Conservation (phyloP, 2,113 vertebrate genomes). For the Synodontis membranacea region DNA sequence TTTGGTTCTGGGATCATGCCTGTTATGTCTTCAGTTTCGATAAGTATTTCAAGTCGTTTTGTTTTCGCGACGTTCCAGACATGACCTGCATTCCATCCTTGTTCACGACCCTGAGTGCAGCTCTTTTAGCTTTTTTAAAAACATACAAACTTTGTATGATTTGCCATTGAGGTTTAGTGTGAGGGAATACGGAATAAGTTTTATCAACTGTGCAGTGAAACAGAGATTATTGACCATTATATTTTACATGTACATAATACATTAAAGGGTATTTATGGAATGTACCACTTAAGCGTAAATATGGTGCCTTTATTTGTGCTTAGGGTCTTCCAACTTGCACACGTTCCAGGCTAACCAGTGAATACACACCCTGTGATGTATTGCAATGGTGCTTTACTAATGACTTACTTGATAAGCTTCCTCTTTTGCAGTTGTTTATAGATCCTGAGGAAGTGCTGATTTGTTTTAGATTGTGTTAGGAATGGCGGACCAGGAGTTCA, state of each 20-base stretch:
- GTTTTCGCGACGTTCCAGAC: slow-evolving; percentile 17
- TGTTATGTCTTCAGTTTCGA: neutral
- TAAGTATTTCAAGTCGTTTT: neutral
- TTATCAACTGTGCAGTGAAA: neutral
- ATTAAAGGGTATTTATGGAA: neutral
- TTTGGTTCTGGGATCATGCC: neutral
- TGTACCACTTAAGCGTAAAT: neutral
- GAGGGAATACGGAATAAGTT: neutral
- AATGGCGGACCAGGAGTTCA: neutral
- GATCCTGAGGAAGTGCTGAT: neutral
- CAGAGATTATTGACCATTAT: neutral
- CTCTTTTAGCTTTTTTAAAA: neutral
- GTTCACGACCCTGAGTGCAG: neutral
- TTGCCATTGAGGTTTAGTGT: neutral
- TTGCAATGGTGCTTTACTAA: neutral
- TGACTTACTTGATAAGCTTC: neutral
- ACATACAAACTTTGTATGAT: neutral
- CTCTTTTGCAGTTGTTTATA: neutral
- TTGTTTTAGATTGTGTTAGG: neutral
- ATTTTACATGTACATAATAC: neutral
- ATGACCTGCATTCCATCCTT: slow-evolving; percentile 14
- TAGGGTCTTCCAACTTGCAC: neutral
- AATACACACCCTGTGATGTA: neutral
- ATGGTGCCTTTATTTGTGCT: neutral
- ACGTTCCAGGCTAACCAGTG: neutral